These are phyloP conservation scores for Nowickia ferox DNA, from an alignment of 2,888 invertebrate species.

Conservation along the genomic window DNA sequence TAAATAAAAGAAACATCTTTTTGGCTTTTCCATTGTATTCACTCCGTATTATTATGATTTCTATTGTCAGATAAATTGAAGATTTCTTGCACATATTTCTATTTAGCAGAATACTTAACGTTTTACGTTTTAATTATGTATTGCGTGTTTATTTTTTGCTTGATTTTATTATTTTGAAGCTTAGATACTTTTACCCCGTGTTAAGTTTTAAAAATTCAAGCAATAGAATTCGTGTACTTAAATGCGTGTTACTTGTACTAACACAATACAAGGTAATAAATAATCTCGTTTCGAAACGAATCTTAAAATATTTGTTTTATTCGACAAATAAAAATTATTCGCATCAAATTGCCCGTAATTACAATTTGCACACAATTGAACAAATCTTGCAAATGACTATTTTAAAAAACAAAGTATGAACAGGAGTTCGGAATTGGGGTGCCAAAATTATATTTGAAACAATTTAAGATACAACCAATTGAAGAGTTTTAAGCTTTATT, in stretches of 20 bases:
- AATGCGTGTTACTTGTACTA: too few relatives aligned
- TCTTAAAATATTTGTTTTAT: too few relatives aligned
- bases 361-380: constrained; percentile 77
- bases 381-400: constrained; percentile 75
- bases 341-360: constrained; percentile 6
- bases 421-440: background rate
- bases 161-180: constrained; percentile 2
- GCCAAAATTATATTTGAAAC: background rate
- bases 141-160: constrained; percentile 44
- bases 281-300: too few relatives aligned
- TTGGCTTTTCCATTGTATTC: constrained; percentile 32
- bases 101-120: background rate
- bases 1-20: constrained; percentile 17
- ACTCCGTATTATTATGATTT: constrained; percentile 24
- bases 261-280: too few relatives aligned
- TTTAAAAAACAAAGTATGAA: background rate
- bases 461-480: too few relatives aligned
- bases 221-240: too few relatives aligned
- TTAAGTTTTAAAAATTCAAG: too few relatives aligned
- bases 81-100: constrained; percentile 11
- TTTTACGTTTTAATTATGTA: constrained; percentile 18
- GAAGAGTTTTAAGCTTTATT: too few relatives aligned
- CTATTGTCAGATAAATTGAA: constrained; percentile 60
- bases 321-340: background rate
- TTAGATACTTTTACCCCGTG: too few relatives aligned